These are phyloP conservation scores for Xenopus laevis DNA, from an alignment of 2,113 vertebrate genomes.

Conservation along the genomic window DNA sequence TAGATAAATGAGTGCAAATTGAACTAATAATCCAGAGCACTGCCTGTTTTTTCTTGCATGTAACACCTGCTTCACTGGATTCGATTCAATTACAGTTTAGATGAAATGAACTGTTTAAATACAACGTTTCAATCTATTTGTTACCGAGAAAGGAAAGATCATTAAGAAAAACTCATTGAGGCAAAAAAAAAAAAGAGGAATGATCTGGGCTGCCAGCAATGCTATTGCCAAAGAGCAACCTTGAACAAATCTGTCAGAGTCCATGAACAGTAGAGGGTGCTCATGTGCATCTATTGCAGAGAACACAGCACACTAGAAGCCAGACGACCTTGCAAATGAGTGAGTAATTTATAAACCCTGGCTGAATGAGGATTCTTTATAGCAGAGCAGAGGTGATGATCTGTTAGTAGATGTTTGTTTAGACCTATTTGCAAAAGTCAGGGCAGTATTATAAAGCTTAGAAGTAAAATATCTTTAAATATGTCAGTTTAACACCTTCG, in stretches of 20 bases:
- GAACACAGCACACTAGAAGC: neutral
- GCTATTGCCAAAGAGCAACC: constrained; percentile 38
- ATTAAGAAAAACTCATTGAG: constrained; percentile 46
- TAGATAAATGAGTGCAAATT: constrained; percentile 31
- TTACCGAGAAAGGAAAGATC: constrained; percentile 52
- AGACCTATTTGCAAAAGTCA: too few species aligned
- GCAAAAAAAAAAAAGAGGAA: constrained; percentile 44
- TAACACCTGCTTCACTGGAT: constrained; percentile 34
- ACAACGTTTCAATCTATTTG: constrained; percentile 49
- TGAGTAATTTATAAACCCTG: too few species aligned
- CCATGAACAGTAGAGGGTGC: neutral
- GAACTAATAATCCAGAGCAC: constrained; percentile 26
- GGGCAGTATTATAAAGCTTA: too few species aligned
- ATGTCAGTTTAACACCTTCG: too few species aligned
- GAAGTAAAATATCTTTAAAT: too few species aligned
- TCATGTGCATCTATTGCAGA: neutral
- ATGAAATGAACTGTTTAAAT: constrained; percentile 54
- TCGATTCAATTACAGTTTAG: constrained; percentile 38
- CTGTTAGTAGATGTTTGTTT: too few species aligned
- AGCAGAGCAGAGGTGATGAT: too few species aligned
- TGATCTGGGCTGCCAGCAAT: constrained; percentile 51
- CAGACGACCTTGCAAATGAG: too few species aligned
- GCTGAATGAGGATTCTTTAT: too few species aligned
- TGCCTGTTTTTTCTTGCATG: neutral
- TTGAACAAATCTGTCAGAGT: neutral